Evolutionary conservation across 2,113 vertebrate genomes (phyloP).

Genomic region (Megaptera novaeangliae): DNA sequence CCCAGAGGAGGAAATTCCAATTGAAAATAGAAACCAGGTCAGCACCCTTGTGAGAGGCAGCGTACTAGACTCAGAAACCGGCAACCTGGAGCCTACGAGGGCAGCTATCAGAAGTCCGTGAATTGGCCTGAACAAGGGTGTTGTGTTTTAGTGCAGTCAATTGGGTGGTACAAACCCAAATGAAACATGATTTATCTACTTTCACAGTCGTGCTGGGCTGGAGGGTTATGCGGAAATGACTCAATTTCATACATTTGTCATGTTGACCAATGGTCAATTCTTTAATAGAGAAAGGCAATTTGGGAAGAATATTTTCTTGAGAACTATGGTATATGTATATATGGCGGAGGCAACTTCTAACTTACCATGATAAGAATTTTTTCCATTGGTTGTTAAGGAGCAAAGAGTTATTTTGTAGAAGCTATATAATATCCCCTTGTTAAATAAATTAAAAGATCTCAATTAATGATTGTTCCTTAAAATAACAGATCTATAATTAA

Average conservation of each 20-base stretch:
- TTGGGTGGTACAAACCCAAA: background rate
- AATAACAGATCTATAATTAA: background rate
- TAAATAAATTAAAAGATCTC: background rate
- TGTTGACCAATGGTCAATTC: background rate
- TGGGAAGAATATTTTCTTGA: background rate
- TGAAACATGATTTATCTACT: background rate
- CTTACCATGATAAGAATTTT: background rate
- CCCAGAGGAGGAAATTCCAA: conserved; percentile 58
- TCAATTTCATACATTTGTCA: conserved; percentile 17
- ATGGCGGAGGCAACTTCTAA: background rate
- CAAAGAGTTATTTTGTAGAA: background rate
- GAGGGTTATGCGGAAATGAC: conserved; percentile 16
- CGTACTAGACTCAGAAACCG: background rate
- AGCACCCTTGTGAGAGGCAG: background rate
- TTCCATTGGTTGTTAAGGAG: background rate
- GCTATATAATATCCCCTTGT: background rate
- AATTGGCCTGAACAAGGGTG: background rate
- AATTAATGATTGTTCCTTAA: background rate
- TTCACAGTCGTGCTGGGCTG: background rate
- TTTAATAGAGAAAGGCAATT: background rate
- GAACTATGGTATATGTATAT: background rate
- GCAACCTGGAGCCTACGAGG: background rate
- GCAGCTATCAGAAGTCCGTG: background rate
- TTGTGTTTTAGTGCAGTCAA: background rate
- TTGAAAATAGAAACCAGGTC: conserved; percentile 53